A percentile compares a stretch with the other conserved stretches of the same genome.
phyloP scores from a whole-genome alignment of 2,797 vertebrate species.

The Poliocrania exsul region DNA sequence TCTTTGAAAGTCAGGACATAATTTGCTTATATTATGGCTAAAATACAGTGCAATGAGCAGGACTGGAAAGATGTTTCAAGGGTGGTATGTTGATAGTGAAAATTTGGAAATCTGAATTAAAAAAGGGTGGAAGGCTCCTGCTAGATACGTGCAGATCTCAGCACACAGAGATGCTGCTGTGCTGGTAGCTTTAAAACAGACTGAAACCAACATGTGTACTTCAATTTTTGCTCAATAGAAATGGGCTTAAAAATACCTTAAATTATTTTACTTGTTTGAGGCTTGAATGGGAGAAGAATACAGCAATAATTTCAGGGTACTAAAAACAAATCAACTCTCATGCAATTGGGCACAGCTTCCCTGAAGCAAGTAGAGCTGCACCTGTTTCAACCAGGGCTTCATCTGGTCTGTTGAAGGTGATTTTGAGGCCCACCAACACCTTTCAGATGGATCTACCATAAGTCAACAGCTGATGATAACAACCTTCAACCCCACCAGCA shows the following conservation, averaged over 20 bases:
- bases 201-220: not conserved
- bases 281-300: not conserved
- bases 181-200: not conserved
- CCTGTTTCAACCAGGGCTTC: constrained; percentile 43
- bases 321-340: constrained; percentile 26
- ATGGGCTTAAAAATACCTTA: not conserved
- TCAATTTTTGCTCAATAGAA: not conserved
- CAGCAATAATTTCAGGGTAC: constrained; percentile 1
- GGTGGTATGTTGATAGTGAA: not conserved
- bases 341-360: constrained; percentile 19
- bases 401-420: constrained; percentile 27
- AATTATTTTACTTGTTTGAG: constrained; percentile 13
- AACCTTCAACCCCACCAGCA: constrained; percentile 4
- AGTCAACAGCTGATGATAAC: constrained; percentile 55
- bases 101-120: not conserved
- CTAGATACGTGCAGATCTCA: not conserved
- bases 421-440: constrained; percentile 48
- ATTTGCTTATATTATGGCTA: not conserved
- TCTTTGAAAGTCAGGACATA: not conserved
- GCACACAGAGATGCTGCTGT: fast-evolving
- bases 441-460: constrained; percentile 64
- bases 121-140: not conserved
- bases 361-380: constrained; percentile 32
- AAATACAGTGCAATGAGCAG: not conserved
- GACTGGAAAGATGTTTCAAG: not conserved